Conservation (phyloP, 1,140 invertebrate species). For the Leptinotarsa defecta region DNA sequence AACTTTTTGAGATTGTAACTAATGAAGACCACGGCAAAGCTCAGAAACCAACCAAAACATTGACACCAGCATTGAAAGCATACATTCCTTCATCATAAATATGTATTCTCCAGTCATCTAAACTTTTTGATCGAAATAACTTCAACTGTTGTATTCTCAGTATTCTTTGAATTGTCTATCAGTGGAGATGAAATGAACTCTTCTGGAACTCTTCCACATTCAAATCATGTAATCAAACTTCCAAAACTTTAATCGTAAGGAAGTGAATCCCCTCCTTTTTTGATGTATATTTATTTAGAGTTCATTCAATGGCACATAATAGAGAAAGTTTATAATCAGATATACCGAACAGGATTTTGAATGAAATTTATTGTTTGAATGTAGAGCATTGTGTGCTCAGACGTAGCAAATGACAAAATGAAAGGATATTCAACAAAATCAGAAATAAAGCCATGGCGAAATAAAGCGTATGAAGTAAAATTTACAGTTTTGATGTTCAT, state of each 20-base stretch:
- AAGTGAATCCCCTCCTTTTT: background rate
- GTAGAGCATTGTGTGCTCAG: background rate
- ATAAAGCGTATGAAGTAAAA: too few relatives aligned
- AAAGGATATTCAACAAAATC: too few relatives aligned
- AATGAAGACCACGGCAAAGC: too few relatives aligned
- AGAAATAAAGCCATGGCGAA: too few relatives aligned
- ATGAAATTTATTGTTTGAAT: background rate
- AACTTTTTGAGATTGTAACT: too few relatives aligned
- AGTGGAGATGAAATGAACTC: background rate
- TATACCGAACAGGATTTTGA: background rate
- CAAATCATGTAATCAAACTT: conserved; percentile 1
- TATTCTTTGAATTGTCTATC: background rate
- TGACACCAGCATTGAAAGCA: too few relatives aligned
- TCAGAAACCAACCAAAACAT: too few relatives aligned
- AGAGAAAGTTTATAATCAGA: conserved; percentile 2
- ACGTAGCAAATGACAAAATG: too few relatives aligned
- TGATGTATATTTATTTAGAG: conserved; percentile 4
- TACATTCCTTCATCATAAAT: too few relatives aligned
- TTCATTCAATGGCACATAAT: conserved; percentile 1
- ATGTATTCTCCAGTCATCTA: background rate
- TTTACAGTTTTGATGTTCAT: too few relatives aligned
- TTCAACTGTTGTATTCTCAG: background rate
- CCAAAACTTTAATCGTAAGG: conserved; percentile 1
- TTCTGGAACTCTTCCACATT: background rate
- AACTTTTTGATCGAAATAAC: background rate